These are phyloP conservation scores for Vimba vimba DNA, from an alignment of 2,113 vertebrate genomes.

Conservation along the genomic window DNA sequence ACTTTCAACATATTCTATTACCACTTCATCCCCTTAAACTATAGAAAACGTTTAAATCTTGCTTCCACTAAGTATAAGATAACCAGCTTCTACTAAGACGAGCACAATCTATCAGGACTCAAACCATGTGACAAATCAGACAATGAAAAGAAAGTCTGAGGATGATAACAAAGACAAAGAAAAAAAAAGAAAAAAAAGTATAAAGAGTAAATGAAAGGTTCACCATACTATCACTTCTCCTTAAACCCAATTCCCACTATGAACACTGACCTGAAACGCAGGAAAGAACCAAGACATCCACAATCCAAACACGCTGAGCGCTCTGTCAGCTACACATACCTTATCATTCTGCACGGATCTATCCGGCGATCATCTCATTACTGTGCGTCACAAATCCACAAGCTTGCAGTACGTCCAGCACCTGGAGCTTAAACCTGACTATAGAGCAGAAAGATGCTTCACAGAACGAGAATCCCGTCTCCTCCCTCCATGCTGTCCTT, in stretches of 20 bases:
- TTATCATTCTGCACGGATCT: conserved; percentile 55
- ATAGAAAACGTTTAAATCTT: neutral
- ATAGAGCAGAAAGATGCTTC: conserved; percentile 1
- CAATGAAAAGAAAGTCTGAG: neutral
- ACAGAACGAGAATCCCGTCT: neutral
- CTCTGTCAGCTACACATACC: conserved; percentile 47
- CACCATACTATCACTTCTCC: neutral
- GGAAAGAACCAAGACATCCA: neutral
- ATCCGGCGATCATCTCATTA: conserved; percentile 25
- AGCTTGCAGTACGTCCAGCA: neutral
- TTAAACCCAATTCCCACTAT: neutral
- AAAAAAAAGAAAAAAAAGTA: neutral
- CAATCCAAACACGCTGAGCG: neutral
- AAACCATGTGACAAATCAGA: neutral
- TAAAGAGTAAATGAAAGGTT: neutral
- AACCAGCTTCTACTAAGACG: neutral
- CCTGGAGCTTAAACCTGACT: conserved; percentile 1
- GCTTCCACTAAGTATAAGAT: neutral
- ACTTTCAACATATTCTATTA: neutral
- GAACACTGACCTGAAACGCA: neutral
- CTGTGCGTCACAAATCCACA: neutral
- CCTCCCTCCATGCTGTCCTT: conserved; percentile 53
- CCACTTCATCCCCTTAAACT: neutral
- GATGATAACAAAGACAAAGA: neutral
- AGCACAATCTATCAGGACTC: neutral